Percentiles rank a stretch among this genome's conserved stretches.
phyloP scores from a whole-genome alignment of 2,888 invertebrate species.

The Anodontia alba region DNA sequence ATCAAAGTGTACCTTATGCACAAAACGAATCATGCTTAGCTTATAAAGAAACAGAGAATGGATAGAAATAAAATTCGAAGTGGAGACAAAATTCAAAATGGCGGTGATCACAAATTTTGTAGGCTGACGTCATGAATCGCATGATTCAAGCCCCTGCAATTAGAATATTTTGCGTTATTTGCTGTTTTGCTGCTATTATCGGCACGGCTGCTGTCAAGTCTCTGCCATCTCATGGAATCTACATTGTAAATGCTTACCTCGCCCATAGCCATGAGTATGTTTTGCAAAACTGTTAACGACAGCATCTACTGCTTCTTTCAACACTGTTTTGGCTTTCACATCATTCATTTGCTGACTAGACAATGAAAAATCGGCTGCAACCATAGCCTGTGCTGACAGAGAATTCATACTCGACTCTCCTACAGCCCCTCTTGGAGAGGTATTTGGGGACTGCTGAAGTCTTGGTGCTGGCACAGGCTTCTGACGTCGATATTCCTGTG shows the following conservation, averaged over 20 bases:
- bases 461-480: slow-evolving; percentile 61
- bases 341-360: slow-evolving; percentile 73
- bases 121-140: too few relatives aligned
- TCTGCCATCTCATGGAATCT: too few relatives aligned
- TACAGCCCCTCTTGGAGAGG: slow-evolving; percentile 38
- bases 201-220: too few relatives aligned
- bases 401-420: slow-evolving; percentile 50
- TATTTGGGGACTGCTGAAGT: slow-evolving; percentile 33
- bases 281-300: slow-evolving; percentile 91
- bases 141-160: too few relatives aligned
- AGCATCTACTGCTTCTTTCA: slow-evolving; percentile 90
- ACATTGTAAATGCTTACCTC: slow-evolving; percentile 86
- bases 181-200: too few relatives aligned
- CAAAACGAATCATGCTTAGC: too few relatives aligned
- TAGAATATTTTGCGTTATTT: too few relatives aligned
- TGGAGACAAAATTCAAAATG: too few relatives aligned
- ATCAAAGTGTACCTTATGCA: too few relatives aligned
- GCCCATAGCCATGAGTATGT: slow-evolving; percentile 89
- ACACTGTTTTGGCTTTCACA: slow-evolving; percentile 83
- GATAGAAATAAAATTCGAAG: too few relatives aligned
- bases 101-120: too few relatives aligned
- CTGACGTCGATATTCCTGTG: slow-evolving; percentile 32
- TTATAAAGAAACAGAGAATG: too few relatives aligned
- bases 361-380: slow-evolving; percentile 64
- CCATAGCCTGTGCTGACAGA: slow-evolving; percentile 64